phyloP scores from a whole-genome alignment of 2,888 invertebrate species.

The Cantharis rustica region DNA sequence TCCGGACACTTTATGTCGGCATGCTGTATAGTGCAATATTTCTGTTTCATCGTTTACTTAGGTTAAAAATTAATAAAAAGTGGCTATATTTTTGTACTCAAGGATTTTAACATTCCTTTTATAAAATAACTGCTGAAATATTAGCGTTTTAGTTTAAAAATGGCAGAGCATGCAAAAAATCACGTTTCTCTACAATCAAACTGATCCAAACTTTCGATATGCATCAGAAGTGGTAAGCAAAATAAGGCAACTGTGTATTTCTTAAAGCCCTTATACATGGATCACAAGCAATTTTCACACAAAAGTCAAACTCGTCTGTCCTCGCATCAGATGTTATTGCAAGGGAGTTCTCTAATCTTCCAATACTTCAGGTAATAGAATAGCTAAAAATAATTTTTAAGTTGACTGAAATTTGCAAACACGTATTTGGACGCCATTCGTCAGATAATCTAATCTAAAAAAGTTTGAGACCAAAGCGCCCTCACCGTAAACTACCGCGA shows the following conservation, averaged over 20 bases:
- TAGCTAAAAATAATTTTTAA: neutral
- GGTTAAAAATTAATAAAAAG: neutral
- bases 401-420: neutral
- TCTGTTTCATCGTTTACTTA: neutral
- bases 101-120: neutral
- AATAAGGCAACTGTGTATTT: neutral
- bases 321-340: neutral
- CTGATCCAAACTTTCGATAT: neutral
- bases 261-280: neutral
- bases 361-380: neutral
- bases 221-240: neutral
- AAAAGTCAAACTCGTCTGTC: neutral
- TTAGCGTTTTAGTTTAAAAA: neutral
- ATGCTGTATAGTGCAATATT: neutral
- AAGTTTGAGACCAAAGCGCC: neutral
- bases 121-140: neutral
- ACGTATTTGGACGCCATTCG: neutral
- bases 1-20: neutral
- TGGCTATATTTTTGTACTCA: neutral
- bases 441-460: neutral
- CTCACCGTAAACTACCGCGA: neutral
- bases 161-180: neutral
- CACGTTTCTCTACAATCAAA: neutral
- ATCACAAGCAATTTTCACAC: neutral
- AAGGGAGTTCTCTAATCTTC: neutral